These are phyloP conservation scores for Pluvianellus socialis DNA, from an alignment of 2,113 vertebrate genomes.

Conservation along the genomic window DNA sequence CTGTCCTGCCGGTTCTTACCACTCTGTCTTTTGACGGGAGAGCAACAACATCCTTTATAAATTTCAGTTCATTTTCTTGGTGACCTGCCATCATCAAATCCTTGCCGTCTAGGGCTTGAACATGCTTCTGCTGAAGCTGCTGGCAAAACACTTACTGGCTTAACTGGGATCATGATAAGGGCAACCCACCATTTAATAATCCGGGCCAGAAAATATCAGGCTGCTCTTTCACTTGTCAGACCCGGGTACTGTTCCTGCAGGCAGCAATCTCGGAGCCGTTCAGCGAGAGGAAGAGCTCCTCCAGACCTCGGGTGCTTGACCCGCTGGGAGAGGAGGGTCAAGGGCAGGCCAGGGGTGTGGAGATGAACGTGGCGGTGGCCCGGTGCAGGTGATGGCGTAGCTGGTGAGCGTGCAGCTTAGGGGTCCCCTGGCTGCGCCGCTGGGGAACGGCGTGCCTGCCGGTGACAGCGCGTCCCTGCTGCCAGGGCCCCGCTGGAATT, in stretches of 20 bases:
- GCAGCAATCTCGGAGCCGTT: background rate
- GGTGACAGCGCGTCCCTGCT: background rate
- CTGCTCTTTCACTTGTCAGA: background rate
- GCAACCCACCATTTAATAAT: background rate
- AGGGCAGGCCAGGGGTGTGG: background rate
- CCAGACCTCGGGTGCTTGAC: background rate
- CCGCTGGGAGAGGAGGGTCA: background rate
- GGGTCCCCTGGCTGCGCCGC: background rate
- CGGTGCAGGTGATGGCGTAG: background rate
- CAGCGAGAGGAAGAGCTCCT: background rate
- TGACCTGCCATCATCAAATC: background rate
- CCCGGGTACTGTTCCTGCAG: background rate
- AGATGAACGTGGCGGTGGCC: background rate
- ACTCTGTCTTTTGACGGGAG: background rate
- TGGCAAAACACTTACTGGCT: constrained; percentile 7
- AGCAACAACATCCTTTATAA: background rate
- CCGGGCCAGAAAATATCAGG: background rate
- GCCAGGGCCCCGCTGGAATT: background rate
- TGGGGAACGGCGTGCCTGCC: background rate
- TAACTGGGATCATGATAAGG: background rate
- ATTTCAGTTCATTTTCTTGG: background rate
- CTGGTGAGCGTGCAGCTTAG: fast-evolving
- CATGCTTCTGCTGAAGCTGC: background rate
- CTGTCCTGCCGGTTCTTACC: background rate
- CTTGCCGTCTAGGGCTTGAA: background rate